Conservation (phyloP, 2,888 invertebrate genomes). For the Dicroscelio sp. region DNA sequence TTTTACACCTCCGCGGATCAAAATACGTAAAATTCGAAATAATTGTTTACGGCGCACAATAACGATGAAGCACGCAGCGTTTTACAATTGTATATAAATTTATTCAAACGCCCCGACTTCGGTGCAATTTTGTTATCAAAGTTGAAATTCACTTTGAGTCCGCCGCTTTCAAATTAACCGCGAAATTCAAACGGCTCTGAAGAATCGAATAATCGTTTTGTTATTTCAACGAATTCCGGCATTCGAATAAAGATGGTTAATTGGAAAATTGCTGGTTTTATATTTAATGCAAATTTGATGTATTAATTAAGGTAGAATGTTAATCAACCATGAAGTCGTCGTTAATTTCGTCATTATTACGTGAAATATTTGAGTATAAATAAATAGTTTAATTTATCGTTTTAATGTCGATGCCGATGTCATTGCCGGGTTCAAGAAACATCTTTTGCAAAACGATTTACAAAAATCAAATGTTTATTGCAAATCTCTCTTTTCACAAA, state of each 20-base stretch:
- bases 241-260: neutral
- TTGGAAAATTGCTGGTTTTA: too few relatives aligned
- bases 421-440: too few relatives aligned
- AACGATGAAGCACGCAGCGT: constrained; percentile 19
- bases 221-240: neutral
- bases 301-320: too few relatives aligned
- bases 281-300: too few relatives aligned
- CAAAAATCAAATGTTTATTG: too few relatives aligned
- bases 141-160: neutral
- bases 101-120: constrained; percentile 9
- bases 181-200: constrained; percentile 30
- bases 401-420: too few relatives aligned
- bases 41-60: constrained; percentile 31
- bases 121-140: constrained; percentile 21
- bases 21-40: constrained; percentile 32
- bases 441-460: too few relatives aligned
- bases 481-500: too few relatives aligned
- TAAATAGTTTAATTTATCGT: too few relatives aligned
- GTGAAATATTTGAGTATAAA: too few relatives aligned
- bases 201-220: neutral
- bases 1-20: neutral
- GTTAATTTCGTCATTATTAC: too few relatives aligned
- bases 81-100: constrained; percentile 20
- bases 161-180: constrained; percentile 25
- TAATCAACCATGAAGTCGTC: too few relatives aligned